These are phyloP conservation scores for Tinamus major DNA, from an alignment of 2,797 vertebrate genomes.

Conservation along the genomic window DNA sequence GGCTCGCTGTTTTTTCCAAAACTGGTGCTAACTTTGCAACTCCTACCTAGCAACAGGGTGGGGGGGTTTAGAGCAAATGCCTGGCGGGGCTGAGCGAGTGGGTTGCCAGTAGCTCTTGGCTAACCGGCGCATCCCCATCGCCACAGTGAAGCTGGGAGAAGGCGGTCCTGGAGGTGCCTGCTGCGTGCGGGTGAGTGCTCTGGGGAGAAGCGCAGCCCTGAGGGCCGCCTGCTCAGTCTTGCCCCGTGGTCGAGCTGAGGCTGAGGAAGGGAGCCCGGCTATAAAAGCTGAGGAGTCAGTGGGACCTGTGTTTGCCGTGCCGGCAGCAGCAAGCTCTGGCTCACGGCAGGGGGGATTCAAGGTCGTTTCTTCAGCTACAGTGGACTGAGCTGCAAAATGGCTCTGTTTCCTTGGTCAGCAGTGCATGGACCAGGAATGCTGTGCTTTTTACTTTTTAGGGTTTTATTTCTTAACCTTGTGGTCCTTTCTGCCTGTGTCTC, in stretches of 20 bases:
- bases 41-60: slow-evolving; percentile 34
- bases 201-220: not conserved
- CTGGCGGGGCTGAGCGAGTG: not conserved
- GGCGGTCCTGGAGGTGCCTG: not conserved
- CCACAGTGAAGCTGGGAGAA: not conserved
- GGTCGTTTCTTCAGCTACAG: not conserved
- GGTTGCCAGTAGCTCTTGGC: not conserved
- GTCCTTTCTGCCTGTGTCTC: not conserved
- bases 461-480: slow-evolving; percentile 35
- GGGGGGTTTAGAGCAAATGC: not conserved
- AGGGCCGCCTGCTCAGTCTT: not conserved
- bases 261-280: not conserved
- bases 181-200: not conserved
- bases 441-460: not conserved
- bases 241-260: fast-evolving
- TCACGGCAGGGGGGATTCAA: not conserved
- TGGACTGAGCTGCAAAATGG: not conserved
- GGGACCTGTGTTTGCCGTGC: fast-evolving
- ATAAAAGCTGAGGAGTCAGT: not conserved
- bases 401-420: slow-evolving; percentile 53
- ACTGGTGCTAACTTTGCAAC: not conserved
- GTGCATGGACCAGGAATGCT: slow-evolving; percentile 14
- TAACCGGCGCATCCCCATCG: not conserved
- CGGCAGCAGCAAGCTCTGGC: not conserved
- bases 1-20: slow-evolving; percentile 48